Evolutionary conservation across 2,113 vertebrate genomes (phyloP), one percentile per base, ranked within the genome.

Genomic region (Mobula birostris): DNA sequence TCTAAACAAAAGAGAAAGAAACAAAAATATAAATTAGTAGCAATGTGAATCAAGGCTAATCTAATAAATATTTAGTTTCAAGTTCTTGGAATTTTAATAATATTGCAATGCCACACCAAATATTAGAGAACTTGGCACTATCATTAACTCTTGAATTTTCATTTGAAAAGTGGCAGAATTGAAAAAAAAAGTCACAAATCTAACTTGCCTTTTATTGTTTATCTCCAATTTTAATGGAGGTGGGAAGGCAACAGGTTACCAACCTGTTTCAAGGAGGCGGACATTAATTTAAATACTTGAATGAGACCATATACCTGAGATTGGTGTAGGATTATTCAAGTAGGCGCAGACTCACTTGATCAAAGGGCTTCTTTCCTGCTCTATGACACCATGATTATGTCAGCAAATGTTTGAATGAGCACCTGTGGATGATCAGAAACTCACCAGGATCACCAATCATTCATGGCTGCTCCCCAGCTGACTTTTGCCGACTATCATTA

Each of bases 1-100:
- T 96, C 97, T 97, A 94, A 87, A 94, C 0, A 61, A 61, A 32
- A 40, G 77, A 29, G 72, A 79, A 78, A 78, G 76, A 94, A n/a
- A 56, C 14, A 48, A 61, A 63, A 94, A 79, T 12, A 63, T 32
- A n/a, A 66, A 61, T 32, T 94, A 58, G 2, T 4, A 78, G 17
- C 85, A 80, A 63, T 17, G 79, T 61, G 0, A 94, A 14, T 32
- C 29, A 66, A 66, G n/a, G 40, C 17, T 66, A 82, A 82, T 94
- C n/a, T 66, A 66, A 79, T 17, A 78, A 80, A 66, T 9, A 11
- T 29, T 74, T 74, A 74, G 76, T 29, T n/a, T 56, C 6, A 27
- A 27, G 29, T 15, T 56, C 48, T 27, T 12, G 7, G 24, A 76
- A 94, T 56, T 76, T 56, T 40, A 94, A 14, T 27, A 27, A 58